Evolutionary conservation across 1,140 invertebrate genomes (phyloP).

Genomic region (Drosophila nikananu): DNA sequence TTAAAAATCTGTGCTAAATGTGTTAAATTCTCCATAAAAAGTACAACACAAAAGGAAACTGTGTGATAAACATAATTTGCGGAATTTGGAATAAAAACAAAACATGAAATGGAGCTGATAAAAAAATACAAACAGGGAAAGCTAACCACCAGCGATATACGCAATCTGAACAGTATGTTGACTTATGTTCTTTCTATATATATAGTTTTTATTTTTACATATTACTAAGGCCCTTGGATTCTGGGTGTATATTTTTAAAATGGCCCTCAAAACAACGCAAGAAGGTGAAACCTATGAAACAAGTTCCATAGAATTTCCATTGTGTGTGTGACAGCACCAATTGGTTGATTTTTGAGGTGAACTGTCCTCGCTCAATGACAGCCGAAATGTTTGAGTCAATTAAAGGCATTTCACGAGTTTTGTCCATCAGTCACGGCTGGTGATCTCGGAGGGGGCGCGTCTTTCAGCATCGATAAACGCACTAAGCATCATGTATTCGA

Average conservation of each 20-base stretch:
- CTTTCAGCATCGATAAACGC: constrained; percentile 61
- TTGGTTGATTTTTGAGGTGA: constrained; percentile 48
- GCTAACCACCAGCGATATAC: constrained; percentile 69
- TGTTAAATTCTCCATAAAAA: constrained; percentile 12
- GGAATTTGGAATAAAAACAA: constrained; percentile 17
- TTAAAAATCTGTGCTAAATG: constrained; percentile 10
- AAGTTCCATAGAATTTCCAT: constrained; percentile 24
- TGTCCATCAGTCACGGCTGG: constrained; percentile 34
- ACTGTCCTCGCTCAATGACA: constrained; percentile 56
- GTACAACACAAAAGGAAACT: background rate
- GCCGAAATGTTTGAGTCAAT: constrained; percentile 64
- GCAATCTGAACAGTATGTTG: constrained; percentile 74
- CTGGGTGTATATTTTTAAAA: constrained; percentile 36
- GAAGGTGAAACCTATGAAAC: constrained; percentile 7
- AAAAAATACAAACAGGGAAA: constrained; percentile 77
- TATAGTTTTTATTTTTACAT: constrained; percentile 1
- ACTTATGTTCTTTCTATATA: background rate
- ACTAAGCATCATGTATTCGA: constrained; percentile 23
- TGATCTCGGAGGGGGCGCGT: constrained; percentile 45
- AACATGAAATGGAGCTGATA: constrained; percentile 77
- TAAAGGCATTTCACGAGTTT: constrained; percentile 46
- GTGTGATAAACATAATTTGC: constrained; percentile 4
- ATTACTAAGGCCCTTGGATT: constrained; percentile 16
- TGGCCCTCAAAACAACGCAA: constrained; percentile 7
- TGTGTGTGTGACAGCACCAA: constrained; percentile 40